These are phyloP conservation scores for Himalopsyche tibetana DNA, from an alignment of 2,888 invertebrate genomes.

Conservation along the genomic window DNA sequence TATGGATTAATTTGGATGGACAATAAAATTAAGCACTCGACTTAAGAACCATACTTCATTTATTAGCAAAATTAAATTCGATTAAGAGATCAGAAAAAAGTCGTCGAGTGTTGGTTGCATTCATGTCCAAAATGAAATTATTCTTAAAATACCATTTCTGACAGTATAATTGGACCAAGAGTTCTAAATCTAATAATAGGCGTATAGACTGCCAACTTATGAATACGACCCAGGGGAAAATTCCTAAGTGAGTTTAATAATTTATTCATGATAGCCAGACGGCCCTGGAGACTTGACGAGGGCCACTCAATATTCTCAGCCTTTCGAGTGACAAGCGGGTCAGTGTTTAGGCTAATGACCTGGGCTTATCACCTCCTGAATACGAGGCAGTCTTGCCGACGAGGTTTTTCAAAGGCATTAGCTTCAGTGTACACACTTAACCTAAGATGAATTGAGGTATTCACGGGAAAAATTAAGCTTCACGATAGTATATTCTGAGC, in stretches of 20 bases:
- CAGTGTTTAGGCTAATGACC: conserved; percentile 41
- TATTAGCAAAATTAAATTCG: too few species aligned
- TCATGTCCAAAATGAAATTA: neutral
- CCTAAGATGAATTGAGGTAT: too few species aligned
- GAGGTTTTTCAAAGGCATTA: too few species aligned
- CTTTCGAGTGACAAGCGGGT: conserved; percentile 19
- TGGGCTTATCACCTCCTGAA: conserved; percentile 12
- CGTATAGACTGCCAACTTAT: neutral
- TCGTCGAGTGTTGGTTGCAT: too few species aligned
- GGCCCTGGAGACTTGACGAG: conserved; percentile 14
- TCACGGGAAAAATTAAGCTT: too few species aligned
- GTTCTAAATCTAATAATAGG: neutral
- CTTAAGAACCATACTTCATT: too few species aligned
- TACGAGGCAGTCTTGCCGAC: neutral
- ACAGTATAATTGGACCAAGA: neutral
- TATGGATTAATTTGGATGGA: too few species aligned
- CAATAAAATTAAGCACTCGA: too few species aligned
- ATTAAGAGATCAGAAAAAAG: too few species aligned
- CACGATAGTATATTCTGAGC: too few species aligned
- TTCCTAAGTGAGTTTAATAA: conserved; percentile 35
- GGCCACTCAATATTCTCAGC: conserved; percentile 17
- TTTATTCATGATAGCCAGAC: conserved; percentile 40
- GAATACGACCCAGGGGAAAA: conserved; percentile 35
- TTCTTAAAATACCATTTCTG: conserved; percentile 3
- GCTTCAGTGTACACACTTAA: too few species aligned